Evolutionary conservation across 2,113 vertebrate genomes (phyloP).

Genomic region (Apodemus speciosus): DNA sequence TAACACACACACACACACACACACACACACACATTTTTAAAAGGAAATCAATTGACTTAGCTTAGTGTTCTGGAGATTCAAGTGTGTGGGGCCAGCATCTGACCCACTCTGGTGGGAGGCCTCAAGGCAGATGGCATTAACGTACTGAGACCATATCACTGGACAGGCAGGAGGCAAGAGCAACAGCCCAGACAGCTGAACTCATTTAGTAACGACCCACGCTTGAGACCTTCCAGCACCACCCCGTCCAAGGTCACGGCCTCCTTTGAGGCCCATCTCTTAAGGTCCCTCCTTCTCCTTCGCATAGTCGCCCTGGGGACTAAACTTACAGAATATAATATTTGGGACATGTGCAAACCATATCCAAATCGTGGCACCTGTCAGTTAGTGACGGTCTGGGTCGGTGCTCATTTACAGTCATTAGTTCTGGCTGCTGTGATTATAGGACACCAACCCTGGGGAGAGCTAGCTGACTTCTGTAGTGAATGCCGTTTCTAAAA

Average conservation of each 20-base stretch:
- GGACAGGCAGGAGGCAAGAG: neutral
- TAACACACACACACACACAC: neutral
- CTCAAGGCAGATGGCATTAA: neutral
- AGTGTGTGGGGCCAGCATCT: neutral
- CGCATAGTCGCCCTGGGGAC: neutral
- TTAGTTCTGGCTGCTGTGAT: neutral
- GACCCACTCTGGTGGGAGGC: neutral
- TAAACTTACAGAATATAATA: neutral
- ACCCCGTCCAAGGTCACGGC: too few relatives aligned
- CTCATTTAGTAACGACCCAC: neutral
- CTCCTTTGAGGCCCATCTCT: neutral
- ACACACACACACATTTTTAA: neutral
- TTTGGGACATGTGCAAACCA: neutral
- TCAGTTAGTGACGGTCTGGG: neutral
- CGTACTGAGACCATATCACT: neutral
- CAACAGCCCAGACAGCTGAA: neutral
- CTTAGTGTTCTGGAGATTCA: neutral
- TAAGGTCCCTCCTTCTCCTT: neutral
- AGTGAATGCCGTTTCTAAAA: neutral
- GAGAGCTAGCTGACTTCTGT: neutral
- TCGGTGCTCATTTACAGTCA: neutral
- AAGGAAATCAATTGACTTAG: neutral
- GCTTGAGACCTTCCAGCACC: neutral
- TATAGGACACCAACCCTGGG: neutral
- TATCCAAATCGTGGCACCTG: neutral